These are phyloP conservation scores for Sciurus carolinensis DNA, from an alignment of 2,797 vertebrate species.

Conservation along the genomic window DNA sequence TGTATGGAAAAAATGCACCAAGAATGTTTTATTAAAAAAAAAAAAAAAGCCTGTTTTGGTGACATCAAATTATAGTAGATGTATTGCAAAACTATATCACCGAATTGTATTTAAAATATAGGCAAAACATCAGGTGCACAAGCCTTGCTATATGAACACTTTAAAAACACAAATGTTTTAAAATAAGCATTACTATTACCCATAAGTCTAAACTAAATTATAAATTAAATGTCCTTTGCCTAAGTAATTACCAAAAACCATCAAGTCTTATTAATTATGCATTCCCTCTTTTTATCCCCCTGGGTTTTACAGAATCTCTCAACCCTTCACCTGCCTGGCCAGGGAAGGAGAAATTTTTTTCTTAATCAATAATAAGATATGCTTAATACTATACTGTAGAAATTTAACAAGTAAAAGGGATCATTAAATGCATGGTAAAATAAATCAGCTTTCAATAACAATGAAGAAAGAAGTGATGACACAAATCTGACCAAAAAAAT, in stretches of 20 bases:
- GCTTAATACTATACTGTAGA: constrained; percentile 32
- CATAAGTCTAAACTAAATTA: constrained; percentile 58
- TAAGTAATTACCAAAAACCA: constrained; percentile 56
- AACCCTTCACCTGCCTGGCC: constrained; percentile 12
- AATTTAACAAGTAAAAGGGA: constrained; percentile 56
- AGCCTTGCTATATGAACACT: not conserved
- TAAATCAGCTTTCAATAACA: constrained; percentile 63
- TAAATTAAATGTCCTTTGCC: constrained; percentile 61
- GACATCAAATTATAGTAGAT: constrained; percentile 1
- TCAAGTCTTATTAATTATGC: constrained; percentile 38
- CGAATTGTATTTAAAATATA: constrained; percentile 57
- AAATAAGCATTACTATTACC: constrained; percentile 57
- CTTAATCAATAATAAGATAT: constrained; percentile 63
- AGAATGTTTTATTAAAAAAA: not conserved
- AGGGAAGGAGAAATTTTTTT: not conserved
- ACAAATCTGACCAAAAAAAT: constrained; percentile 45
- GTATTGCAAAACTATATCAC: not conserved
- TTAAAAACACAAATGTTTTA: constrained; percentile 33
- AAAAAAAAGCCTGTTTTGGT: not conserved
- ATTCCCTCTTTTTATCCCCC: not conserved
- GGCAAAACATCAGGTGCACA: constrained; percentile 32
- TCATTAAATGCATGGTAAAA: constrained; percentile 5
- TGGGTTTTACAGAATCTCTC: constrained; percentile 39
- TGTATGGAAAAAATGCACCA: constrained; percentile 40
- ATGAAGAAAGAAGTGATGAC: constrained; percentile 62